Base-by-base conservation (phyloP, 2,113 vertebrate genomes). In the Acrocephalus kingi region DNA sequence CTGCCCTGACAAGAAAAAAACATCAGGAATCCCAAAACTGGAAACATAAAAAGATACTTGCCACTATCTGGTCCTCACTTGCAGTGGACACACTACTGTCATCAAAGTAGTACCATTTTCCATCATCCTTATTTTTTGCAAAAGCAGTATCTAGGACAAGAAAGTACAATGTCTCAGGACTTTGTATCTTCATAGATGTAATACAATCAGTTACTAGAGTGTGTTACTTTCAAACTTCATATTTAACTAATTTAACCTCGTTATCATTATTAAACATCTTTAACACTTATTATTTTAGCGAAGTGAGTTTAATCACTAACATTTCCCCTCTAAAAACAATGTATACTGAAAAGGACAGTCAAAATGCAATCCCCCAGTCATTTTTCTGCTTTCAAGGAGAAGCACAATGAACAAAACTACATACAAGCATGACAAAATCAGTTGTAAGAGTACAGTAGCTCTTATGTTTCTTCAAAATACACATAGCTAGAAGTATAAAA, bases 41-140 rank as follows among this genome's bases (percentile, higher is more conserved):
- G 72, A 87, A 97, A 93, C 33, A 77, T 56, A 89, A 89, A 62
- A 62, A 91, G 61, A 91, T 82, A 98, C 99, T 99, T 98, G 98
- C 99, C 98, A 99, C 99, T 97, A 99, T 99, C 95, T 99, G 99
- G 96, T 99, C 99, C 95, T 99, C 99, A 64, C 96, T 99, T 76
- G 98, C 99, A 91, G 98, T 97, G 64, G 99, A 99, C 86, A 99
- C 99, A 45, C 99, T 99, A 97, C 99, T 99, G 97, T 99, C 99
- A 85, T 99, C 99, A 93, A 99, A 99, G 98, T 99, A 99, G 98
- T 99, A 99, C 99, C 99, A 99, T 97, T 99, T 99, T 49, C 97
- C 98, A 75, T 99, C 99, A 67, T 99, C 99, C 97, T 99, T 99
- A 95, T 99, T 99, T 98, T 99, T 99, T 56, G 99, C 99, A 66